Conservation (phyloP, 1,140 invertebrate species). For the Zaprionus tsacasi region DNA sequence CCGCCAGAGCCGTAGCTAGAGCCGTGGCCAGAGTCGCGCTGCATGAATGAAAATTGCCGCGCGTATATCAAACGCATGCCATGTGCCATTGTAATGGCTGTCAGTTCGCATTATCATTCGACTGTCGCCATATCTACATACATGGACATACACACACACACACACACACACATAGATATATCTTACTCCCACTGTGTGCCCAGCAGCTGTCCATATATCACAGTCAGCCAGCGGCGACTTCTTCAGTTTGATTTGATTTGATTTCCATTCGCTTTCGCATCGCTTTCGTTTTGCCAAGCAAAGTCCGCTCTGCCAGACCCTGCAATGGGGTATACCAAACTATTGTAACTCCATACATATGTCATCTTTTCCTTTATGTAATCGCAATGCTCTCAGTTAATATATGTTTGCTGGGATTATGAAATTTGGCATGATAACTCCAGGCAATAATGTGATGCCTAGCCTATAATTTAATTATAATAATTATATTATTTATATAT, state of each 20-base stretch:
- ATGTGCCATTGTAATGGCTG: constrained; percentile 59
- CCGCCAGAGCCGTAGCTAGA: too few relatives aligned
- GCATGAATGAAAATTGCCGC: constrained; percentile 72
- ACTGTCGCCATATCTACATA: constrained; percentile 57
- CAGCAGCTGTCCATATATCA: constrained; percentile 45
- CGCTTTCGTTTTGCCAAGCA: constrained; percentile 40
- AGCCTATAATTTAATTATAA: too few relatives aligned
- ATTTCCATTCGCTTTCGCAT: constrained; percentile 57
- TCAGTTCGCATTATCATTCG: constrained; percentile 65
- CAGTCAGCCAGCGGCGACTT: constrained; percentile 26
- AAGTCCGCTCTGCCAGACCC: constrained; percentile 22
- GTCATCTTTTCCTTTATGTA: too few relatives aligned
- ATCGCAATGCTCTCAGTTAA: not conserved
- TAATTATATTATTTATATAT: too few relatives aligned
- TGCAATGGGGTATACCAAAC: not conserved
- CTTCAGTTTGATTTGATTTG: constrained; percentile 66
- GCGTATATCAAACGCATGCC: constrained; percentile 74
- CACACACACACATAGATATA: not conserved
- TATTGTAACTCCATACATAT: too few relatives aligned
- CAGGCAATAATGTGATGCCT: not conserved
- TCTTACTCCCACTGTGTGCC: constrained; percentile 11
- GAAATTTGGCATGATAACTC: not conserved
- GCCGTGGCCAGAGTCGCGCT: constrained; percentile 4
- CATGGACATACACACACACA: not conserved
- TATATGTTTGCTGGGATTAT: not conserved